Base-by-base conservation (phyloP, 2,113 vertebrate species). In the Aviceda subcristata region DNA sequence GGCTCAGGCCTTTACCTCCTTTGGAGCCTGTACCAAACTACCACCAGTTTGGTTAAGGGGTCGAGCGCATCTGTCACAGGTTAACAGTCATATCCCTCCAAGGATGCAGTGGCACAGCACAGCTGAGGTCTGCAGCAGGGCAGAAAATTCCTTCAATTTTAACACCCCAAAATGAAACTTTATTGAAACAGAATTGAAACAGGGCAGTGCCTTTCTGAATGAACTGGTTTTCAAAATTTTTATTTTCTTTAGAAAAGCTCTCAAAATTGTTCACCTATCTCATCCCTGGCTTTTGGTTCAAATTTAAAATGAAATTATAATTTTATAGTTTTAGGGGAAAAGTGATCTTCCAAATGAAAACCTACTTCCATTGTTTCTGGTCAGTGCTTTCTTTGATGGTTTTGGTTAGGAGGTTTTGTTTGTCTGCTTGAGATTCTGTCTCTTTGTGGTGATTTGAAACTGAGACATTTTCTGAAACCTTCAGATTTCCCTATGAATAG, bases 341-440 rank as follows among this genome's bases (percentile, higher is more conserved):
- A 74, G n/a, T 27, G 17, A 38, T n/a, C 43, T 7, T 74, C 30
- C 26, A 48, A 63, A 32, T 69, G 38, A 59, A 83, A 64, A 59
- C 14, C 20, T 69, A 29, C 12, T 79, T 83, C 23, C 5, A 3
- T 43, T 53, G 16, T 39, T 90, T 87, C 72, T 51, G 22, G 22
- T 46, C 3, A 0, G 11, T 64, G 8, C 5, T 71, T 75, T 75
- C 34, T 55, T 45, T 36, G 20, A 51, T 0, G 1, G 9, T n/a
- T 88, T 62, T 57, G 12, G 4, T 83, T 39, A 41, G 41, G 26
- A 80, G 32, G 11, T 45, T 85, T 72, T 30, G 8, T 53, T 57
- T 62, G 19, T 34, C 27, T 64, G 19, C 34, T 16, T 59, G 20
- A 78, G 55, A 48, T 82, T 79, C 27, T 39, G 45, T 50, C n/a